These are phyloP conservation scores for Eupithecia insigniata DNA, from an alignment of 2,888 invertebrate species.

Conservation along the genomic window DNA sequence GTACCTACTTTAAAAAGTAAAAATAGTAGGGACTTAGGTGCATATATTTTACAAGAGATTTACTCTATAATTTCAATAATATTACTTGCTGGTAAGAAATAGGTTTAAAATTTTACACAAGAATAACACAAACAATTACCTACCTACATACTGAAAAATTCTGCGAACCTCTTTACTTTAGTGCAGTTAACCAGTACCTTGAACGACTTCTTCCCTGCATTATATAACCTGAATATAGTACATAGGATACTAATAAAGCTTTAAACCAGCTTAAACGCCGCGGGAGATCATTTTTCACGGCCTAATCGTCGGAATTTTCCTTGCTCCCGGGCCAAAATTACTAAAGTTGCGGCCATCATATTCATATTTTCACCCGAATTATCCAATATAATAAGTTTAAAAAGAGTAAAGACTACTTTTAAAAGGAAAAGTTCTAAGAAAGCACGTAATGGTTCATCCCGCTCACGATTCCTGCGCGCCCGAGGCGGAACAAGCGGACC, in stretches of 20 bases:
- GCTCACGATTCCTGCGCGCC: conserved; percentile 80
- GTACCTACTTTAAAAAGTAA: background rate
- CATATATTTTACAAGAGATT: background rate
- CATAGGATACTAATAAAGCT: conserved; percentile 37
- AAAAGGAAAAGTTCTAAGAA: conserved; percentile 82
- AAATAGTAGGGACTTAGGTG: background rate
- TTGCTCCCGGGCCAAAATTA: conserved; percentile 67
- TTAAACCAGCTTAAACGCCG: conserved; percentile 56
- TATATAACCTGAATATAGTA: conserved; percentile 38
- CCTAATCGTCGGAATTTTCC: conserved; percentile 73
- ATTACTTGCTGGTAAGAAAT: background rate
- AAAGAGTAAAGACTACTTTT: conserved; percentile 83
- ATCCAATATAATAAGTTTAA: conserved; percentile 82
- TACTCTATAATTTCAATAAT: background rate
- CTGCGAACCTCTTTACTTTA: background rate
- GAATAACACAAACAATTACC: background rate
- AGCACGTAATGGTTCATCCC: conserved; percentile 84
- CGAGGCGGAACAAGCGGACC: conserved; percentile 80
- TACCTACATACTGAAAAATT: background rate
- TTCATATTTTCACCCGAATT: conserved; percentile 80
- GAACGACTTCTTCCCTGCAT: conserved; percentile 17
- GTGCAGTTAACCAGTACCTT: background rate
- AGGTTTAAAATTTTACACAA: background rate
- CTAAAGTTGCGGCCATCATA: conserved; percentile 79
- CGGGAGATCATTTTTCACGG: conserved; percentile 70